Evolutionary conservation across 2,888 invertebrate genomes (phyloP).

Genomic region (Drosophila paranaensis): DNA sequence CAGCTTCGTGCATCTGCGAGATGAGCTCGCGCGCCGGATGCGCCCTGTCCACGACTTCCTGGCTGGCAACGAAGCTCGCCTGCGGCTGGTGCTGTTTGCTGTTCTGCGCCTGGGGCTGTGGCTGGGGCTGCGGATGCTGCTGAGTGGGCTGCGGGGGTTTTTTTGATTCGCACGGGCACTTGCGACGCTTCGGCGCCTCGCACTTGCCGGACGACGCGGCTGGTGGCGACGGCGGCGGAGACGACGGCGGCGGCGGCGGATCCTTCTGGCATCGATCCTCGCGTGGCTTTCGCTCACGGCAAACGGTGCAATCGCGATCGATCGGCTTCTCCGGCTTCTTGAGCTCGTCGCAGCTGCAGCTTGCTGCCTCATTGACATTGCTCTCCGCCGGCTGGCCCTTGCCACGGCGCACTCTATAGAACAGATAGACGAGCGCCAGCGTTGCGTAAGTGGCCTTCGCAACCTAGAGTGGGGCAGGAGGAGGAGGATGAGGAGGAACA

Average conservation of each 20-base stretch:
- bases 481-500: not conserved
- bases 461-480: constrained; percentile 43
- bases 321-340: not conserved
- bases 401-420: constrained; percentile 60
- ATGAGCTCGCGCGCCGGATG: constrained; percentile 52
- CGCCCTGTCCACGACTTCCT: constrained; percentile 20
- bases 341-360: constrained; percentile 45
- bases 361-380: constrained; percentile 6
- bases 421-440: constrained; percentile 65
- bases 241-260: constrained; percentile 39
- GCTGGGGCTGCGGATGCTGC: not conserved
- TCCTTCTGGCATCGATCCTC: constrained; percentile 32
- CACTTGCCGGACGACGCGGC: not conserved
- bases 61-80: not conserved
- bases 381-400: constrained; percentile 8
- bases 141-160: constrained; percentile 1
- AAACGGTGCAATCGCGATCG: constrained; percentile 53
- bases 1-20: constrained; percentile 53
- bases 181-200: constrained; percentile 17
- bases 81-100: not conserved
- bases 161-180: constrained; percentile 58
- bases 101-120: not conserved
- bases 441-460: constrained; percentile 76
- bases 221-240: constrained; percentile 36
- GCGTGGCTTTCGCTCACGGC: constrained; percentile 46